Evolutionary conservation across 2,113 vertebrate species (phyloP).

Genomic region (Trogon surrucura): DNA sequence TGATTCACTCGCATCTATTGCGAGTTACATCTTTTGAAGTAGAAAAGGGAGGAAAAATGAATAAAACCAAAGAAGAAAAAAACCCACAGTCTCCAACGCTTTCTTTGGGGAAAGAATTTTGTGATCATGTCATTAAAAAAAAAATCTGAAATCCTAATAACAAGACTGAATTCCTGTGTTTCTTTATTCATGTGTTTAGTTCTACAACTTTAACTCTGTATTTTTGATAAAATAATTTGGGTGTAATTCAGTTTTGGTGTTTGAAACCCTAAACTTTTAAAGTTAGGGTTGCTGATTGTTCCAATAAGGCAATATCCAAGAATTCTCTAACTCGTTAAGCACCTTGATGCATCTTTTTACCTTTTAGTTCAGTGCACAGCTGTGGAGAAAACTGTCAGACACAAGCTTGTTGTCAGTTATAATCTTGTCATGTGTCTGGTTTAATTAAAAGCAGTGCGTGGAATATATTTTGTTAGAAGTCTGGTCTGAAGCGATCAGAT

Average conservation of each 20-base stretch:
- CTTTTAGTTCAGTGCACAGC: not conserved
- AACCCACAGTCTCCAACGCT: not conserved
- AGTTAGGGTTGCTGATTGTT: not conserved
- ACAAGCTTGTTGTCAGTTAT: not conserved
- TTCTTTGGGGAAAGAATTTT: not conserved
- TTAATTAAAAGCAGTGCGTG: slow-evolving; percentile 21
- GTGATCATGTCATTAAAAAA: not conserved
- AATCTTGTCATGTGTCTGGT: not conserved
- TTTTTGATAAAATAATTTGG: not conserved
- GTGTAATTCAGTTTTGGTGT: not conserved
- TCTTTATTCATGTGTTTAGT: not conserved
- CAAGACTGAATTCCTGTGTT: not conserved
- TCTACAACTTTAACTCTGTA: not conserved
- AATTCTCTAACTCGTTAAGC: not conserved
- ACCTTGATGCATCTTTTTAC: not conserved
- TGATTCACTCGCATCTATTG: not conserved
- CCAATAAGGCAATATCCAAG: not conserved
- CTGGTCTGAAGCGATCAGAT: not conserved
- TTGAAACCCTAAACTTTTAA: not conserved
- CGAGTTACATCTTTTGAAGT: not conserved
- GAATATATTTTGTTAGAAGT: not conserved
- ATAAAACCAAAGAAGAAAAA: not conserved
- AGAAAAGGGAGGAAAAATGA: not conserved
- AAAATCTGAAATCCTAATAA: not conserved
- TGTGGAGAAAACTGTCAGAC: not conserved